Percentiles rank a stretch among this genome's conserved stretches.
These are phyloP conservation scores for Tenualosa thibaudeaui DNA, from an alignment of 2,797 vertebrate species.

Conservation along the genomic window DNA sequence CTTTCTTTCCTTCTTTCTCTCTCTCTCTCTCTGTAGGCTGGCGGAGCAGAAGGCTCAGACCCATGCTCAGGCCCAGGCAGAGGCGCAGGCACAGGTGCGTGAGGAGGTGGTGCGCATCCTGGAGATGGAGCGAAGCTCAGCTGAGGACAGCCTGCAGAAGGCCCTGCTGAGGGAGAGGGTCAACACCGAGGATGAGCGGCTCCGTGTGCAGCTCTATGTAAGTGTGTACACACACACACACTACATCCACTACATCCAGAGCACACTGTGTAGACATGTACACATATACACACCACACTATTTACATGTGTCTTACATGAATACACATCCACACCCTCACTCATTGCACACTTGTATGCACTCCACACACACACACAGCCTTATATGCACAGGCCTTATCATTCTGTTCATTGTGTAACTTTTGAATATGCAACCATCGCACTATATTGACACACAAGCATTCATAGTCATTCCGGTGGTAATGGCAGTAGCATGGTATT, in stretches of 20 bases:
- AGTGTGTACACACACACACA: conserved; percentile 57
- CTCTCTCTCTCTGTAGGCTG: conserved; percentile 55
- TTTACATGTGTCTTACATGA: not conserved
- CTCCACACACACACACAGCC: not conserved
- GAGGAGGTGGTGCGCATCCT: conserved; percentile 81
- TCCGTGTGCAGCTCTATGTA: conserved; percentile 81
- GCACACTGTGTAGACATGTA: not conserved
- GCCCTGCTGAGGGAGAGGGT: conserved; percentile 82
- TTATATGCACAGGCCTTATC: too few relatives aligned
- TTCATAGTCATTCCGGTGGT: not conserved
- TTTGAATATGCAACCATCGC: not conserved
- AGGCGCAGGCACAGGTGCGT: conserved; percentile 62
- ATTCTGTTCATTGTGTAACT: too few relatives aligned
- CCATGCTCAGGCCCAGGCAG: conserved; percentile 53
- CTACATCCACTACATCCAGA: not conserved
- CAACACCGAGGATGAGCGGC: conserved; percentile 79
- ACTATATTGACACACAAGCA: not conserved
- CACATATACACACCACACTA: not conserved
- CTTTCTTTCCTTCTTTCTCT: not conserved
- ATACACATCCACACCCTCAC: not conserved
- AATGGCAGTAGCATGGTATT: not conserved
- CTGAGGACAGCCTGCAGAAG: conserved; percentile 80
- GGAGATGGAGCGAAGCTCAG: conserved; percentile 72
- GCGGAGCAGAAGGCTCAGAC: conserved; percentile 64
- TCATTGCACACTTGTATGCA: not conserved